Evolutionary conservation across 1,140 invertebrate species (phyloP), one percentile per base, ranked within the genome.

Genomic region (Calosoma granatense): DNA sequence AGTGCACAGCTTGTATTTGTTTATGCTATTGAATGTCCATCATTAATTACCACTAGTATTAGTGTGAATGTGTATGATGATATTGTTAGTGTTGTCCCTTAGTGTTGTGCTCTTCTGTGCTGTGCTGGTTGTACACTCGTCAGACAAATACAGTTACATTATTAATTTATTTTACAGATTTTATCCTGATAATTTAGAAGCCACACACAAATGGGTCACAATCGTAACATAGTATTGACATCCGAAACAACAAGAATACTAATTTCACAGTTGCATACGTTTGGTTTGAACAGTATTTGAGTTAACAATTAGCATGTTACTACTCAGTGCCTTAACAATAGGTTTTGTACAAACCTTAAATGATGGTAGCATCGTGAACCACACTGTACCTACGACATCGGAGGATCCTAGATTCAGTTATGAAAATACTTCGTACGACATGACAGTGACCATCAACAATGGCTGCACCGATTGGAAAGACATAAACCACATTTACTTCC

Each of bases 401-500:
- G 53, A 20, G 12, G n/a, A 17, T 39, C 30, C 11, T 22, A 11
- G 30, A 22, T 22, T 23, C 30, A 20, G 51, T 56, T 19, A 54
- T 20, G 21, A 53, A 51, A 51, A 58, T 47, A 20, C 22, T 43
- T n/a, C 53, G 56, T n/a, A 22, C 58, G 58, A 62, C 60, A 54
- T 52, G 20, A 58, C 51, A 53, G 66, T 65, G 61, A 63, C 61
- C 54, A 67, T 63, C 60, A 66, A 62, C 17, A 62, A 61, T 19
- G 64, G 61, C 51, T 80, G 79, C 64, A 70, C 76, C n/a, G 72
- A 72, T 56, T 81, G 79, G 79, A 72, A 74, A 61, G 75, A 76
- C 57, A 71, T 78, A 4, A 85, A 88, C 69, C 86, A 88, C 71
- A 74, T 86, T 54, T 88, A 87, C 73, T 89, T 87, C 72, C 87